These are phyloP conservation scores for Choristoneura fumiferana DNA, from an alignment of 1,140 invertebrate species.

Conservation along the genomic window DNA sequence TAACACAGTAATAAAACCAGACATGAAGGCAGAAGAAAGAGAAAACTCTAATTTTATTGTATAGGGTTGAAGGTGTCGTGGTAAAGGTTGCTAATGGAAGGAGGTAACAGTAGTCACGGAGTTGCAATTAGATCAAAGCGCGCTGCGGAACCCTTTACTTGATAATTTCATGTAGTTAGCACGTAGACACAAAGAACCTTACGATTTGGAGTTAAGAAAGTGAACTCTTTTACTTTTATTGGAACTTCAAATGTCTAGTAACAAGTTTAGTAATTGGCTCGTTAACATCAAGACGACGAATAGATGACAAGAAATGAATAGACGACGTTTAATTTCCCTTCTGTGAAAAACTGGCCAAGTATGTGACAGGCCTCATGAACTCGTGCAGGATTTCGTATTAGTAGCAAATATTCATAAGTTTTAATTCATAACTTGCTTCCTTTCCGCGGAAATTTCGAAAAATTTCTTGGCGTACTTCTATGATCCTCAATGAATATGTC, in stretches of 20 bases:
- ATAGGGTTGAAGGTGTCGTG: slow-evolving; percentile 11
- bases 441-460: too few relatives aligned
- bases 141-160: slow-evolving; percentile 56
- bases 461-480: too few relatives aligned
- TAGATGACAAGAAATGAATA: too few relatives aligned
- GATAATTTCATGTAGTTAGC: slow-evolving; percentile 61
- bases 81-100: slow-evolving; percentile 55
- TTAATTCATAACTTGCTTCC: too few relatives aligned
- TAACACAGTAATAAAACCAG: not conserved
- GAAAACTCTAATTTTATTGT: slow-evolving; percentile 22
- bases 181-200: slow-evolving; percentile 42
- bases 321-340: too few relatives aligned
- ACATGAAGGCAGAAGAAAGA: not conserved
- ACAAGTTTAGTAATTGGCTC: too few relatives aligned
- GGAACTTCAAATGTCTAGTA: not conserved
- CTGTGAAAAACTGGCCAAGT: too few relatives aligned
- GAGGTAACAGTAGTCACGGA: slow-evolving; percentile 54
- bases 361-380: too few relatives aligned
- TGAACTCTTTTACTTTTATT: slow-evolving; percentile 7
- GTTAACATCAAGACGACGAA: too few relatives aligned
- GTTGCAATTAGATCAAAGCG: slow-evolving; percentile 59
- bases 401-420: too few relatives aligned
- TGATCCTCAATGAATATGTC: too few relatives aligned
- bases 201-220: not conserved
- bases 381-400: too few relatives aligned